These are phyloP conservation scores for Hyposoter dolosus DNA, from an alignment of 2,888 invertebrate species.

Conservation along the genomic window DNA sequence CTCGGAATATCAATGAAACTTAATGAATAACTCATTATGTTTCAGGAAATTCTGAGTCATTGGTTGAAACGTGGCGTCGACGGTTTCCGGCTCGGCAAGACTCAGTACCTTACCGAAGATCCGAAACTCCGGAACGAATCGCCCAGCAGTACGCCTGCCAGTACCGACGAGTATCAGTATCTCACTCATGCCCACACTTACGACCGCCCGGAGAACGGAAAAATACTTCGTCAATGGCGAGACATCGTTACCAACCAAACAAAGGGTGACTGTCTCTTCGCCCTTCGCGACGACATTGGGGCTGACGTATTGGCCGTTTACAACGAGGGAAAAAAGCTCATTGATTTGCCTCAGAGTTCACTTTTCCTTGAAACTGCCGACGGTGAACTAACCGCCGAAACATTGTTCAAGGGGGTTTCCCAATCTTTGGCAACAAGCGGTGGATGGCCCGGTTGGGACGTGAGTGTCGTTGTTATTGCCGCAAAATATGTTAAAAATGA, in stretches of 20 bases:
- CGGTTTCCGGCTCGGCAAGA: slow-evolving; percentile 92
- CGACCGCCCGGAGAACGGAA: slow-evolving; percentile 87
- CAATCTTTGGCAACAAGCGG: slow-evolving; percentile 70
- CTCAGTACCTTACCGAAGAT: slow-evolving; percentile 89
- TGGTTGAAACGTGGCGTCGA: slow-evolving; percentile 92
- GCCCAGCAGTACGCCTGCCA: slow-evolving; percentile 78
- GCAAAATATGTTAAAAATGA: background rate
- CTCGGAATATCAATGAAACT: slow-evolving; percentile 28
- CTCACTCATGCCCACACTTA: slow-evolving; percentile 88
- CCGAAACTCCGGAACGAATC: slow-evolving; percentile 86
- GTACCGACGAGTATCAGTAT: slow-evolving; percentile 87
- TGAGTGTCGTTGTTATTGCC: slow-evolving; percentile 76
- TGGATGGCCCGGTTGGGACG: slow-evolving; percentile 86
- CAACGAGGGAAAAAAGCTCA: slow-evolving; percentile 75
- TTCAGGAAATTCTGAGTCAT: slow-evolving; percentile 88
- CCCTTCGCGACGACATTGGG: slow-evolving; percentile 79
- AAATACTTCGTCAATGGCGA: slow-evolving; percentile 88
- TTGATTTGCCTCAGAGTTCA: slow-evolving; percentile 80
- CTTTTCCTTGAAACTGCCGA: slow-evolving; percentile 76
- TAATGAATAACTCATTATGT: background rate
- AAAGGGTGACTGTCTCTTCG: slow-evolving; percentile 82
- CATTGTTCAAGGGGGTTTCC: slow-evolving; percentile 72
- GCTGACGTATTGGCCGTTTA: slow-evolving; percentile 77
- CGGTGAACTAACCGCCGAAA: slow-evolving; percentile 72
- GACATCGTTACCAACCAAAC: slow-evolving; percentile 87